These are phyloP conservation scores for Mionectes macconnelli DNA, from an alignment of 2,113 vertebrate species.

Conservation along the genomic window DNA sequence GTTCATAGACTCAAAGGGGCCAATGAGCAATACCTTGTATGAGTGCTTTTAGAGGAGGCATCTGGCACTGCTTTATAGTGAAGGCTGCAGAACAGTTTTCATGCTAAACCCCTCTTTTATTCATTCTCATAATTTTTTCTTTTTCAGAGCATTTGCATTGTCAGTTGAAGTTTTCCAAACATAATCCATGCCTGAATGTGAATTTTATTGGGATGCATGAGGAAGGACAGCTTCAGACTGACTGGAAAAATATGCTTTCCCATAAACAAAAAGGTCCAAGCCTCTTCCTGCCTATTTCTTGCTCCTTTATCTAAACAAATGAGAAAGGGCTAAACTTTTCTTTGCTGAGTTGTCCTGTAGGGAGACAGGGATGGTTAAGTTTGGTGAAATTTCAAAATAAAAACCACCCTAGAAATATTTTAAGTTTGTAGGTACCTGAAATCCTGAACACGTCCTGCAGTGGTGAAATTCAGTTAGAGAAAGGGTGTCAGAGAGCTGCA, in stretches of 20 bases:
- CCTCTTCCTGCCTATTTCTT: neutral
- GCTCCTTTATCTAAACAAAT: neutral
- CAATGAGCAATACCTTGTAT: constrained; percentile 22
- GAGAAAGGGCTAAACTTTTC: neutral
- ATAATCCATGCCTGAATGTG: neutral
- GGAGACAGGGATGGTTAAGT: neutral
- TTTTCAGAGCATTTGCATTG: constrained; percentile 29
- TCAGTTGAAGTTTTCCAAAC: constrained; percentile 1
- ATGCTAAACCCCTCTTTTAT: constrained; percentile 30
- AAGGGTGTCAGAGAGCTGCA: neutral
- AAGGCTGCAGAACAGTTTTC: constrained; percentile 28
- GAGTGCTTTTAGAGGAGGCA: constrained; percentile 38
- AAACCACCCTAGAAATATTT: neutral
- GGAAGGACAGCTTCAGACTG: constrained; percentile 2
- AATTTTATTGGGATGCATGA: constrained; percentile 36
- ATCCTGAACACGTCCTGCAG: neutral
- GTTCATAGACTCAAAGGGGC: neutral
- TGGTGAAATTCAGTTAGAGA: neutral
- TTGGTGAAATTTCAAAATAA: neutral
- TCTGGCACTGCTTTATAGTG: constrained; percentile 48
- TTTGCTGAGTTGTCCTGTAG: neutral
- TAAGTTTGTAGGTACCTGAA: neutral
- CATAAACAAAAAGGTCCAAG: neutral
- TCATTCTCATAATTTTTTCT: neutral
- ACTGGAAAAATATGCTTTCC: constrained; percentile 14